These are phyloP conservation scores for Oopsacas minuta DNA, from an alignment of 37 sponge, comb jelly and placozoan species.

Conservation along the genomic window DNA sequence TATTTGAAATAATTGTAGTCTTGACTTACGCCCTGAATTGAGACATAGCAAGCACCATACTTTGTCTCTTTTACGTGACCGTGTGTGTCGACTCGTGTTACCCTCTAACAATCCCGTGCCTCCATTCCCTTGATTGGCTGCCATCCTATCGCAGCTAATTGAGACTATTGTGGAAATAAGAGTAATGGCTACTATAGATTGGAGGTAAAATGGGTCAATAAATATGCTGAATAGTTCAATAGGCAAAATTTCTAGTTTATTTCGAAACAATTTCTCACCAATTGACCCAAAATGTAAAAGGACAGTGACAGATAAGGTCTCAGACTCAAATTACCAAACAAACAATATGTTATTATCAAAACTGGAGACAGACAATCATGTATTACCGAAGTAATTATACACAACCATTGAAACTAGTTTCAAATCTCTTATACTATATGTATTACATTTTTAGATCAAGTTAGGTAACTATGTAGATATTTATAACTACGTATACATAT, in stretches of 20 bases:
- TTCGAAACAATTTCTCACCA: neutral
- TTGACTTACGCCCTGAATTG: neutral
- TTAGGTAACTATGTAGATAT: neutral
- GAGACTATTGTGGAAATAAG: no score
- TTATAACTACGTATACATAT: no score
- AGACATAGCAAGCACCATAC: neutral
- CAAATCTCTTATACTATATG: neutral
- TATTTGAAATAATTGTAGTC: neutral
- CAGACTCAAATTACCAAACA: neutral
- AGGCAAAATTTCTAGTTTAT: neutral
- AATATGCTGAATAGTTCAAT: neutral
- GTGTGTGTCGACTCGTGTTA: neutral
- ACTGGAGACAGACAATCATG: neutral
- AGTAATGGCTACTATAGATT: neutral
- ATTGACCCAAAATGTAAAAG: neutral
- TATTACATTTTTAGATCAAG: neutral
- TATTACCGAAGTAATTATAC: neutral
- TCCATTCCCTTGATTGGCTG: neutral
- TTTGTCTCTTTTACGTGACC: neutral
- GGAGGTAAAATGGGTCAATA: conserved; percentile 18
- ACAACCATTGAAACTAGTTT: neutral
- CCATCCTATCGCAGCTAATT: neutral
- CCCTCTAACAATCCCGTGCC: neutral
- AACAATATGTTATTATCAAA: no score
- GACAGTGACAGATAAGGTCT: neutral